A percentile compares a stretch with the other conserved stretches of the same genome.
These are phyloP conservation scores for Bos indicus DNA, from an alignment of 2,113 vertebrate genomes.

Conservation along the genomic window DNA sequence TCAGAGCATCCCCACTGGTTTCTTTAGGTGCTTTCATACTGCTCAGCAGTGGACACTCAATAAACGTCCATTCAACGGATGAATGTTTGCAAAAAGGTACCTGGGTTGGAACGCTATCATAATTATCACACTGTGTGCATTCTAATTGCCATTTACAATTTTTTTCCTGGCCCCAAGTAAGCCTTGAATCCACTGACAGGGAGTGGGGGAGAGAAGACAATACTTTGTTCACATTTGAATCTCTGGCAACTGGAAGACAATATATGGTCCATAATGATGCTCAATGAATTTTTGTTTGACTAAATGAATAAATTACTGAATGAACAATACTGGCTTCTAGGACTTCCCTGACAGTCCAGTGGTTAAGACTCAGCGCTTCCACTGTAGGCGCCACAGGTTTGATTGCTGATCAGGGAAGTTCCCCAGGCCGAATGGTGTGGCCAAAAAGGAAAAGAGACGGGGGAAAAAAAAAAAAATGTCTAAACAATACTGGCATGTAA, in stretches of 20 bases:
- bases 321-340: not conserved
- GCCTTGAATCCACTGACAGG: not conserved
- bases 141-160: not conserved
- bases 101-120: not conserved
- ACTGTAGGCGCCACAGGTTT: not conserved
- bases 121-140: not conserved
- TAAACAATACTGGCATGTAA: not conserved
- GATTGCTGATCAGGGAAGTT: not conserved
- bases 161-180: not conserved
- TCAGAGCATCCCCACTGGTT: not conserved
- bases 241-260: not conserved
- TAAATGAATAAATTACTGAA: not conserved
- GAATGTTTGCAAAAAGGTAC: not conserved
- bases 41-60: not conserved
- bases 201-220: not conserved
- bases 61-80: not conserved
- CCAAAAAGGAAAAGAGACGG: not conserved
- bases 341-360: not conserved
- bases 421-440: not conserved
- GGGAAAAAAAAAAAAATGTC: not conserved
- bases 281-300: not conserved
- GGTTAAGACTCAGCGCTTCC: not conserved
- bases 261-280: not conserved
- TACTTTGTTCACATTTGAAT: not conserved
- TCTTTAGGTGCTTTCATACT: not conserved